Evolutionary conservation across 2,797 vertebrate species (phyloP), one percentile per base, ranked within the genome.

Genomic region (Loris lydekkerianus): DNA sequence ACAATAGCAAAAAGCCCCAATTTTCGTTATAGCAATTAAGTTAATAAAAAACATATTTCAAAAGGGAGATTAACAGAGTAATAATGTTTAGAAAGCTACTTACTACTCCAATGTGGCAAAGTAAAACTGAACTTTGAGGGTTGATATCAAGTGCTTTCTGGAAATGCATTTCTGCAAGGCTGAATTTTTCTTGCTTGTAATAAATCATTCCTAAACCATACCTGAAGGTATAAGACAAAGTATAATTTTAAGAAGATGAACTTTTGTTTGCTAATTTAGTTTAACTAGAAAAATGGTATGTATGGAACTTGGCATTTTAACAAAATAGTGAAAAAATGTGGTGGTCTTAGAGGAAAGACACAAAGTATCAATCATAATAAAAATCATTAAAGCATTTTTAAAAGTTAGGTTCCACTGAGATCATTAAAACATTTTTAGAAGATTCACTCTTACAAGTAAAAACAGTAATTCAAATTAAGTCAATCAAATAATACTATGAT

Each of bases 131-230:
- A 98, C 99, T 99, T 98, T 99, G 99, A 84, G 99, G 99, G 98
- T 99, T 99, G 98, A 99, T 99, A 98, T 99, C 99, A 97, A 99
- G 98, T 87, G 99, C 99, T 98, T 99, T 99, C 98, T 99, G 99
- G 98, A 99, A 99, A 98, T 99, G 99, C 98, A 99, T 99, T 98
- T 99, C 99, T 76, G 99, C 99, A 94, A 99, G 98, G 97, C 99
- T 99, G 98, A 99, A 99, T 97, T 99, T 99, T 97, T 99, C 99
- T 98, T 99, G 99, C 97, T 99, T 99, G 98, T 99, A 99, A 98
- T 99, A 99, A 98, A 99, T 99, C 99, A 99, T 99, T 95, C 99
- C 99, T 98, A 99, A 98, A 67, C 99, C 99, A 34, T 99, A 99
- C 99, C 99, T 99, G 98, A 78, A 98, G 98, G 83, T 87, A 96